phyloP scores from a whole-genome alignment of 2,888 invertebrate species.

The Tenthredo livida region DNA sequence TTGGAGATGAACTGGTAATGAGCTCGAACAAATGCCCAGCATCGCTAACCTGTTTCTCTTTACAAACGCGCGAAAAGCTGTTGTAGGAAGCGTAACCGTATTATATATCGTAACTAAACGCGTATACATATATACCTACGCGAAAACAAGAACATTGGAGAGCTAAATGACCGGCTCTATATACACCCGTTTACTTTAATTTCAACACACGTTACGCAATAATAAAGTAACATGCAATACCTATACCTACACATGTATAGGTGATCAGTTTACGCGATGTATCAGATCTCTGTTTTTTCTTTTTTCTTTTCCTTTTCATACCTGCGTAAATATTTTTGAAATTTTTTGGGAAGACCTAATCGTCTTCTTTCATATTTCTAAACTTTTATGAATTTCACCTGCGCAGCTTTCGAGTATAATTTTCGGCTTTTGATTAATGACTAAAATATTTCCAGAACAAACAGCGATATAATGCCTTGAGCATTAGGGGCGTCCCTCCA shows the following conservation, averaged over 20 bases:
- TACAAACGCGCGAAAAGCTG: slow-evolving; percentile 1
- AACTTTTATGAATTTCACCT: slow-evolving; percentile 32
- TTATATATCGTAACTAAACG: not conserved
- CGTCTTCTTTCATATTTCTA: not conserved
- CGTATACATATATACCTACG: not conserved
- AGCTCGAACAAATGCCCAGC: slow-evolving; percentile 66
- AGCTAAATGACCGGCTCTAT: slow-evolving; percentile 19
- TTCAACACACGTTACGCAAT: slow-evolving; percentile 3
- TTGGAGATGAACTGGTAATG: slow-evolving; percentile 69
- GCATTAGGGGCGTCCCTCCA: slow-evolving; percentile 58
- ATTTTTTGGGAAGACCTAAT: not conserved
- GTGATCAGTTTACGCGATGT: not conserved
- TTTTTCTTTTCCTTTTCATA: too few species aligned
- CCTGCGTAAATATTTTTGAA: not conserved
- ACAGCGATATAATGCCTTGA: slow-evolving; percentile 68
- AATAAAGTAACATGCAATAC: not conserved
- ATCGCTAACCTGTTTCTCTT: slow-evolving; percentile 62
- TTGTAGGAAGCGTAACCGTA: not conserved
- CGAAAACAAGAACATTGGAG: slow-evolving; percentile 22
- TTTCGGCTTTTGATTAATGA: slow-evolving; percentile 71
- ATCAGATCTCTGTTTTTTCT: not conserved
- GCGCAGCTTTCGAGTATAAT: not conserved
- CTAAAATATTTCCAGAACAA: slow-evolving; percentile 73
- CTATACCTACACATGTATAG: not conserved
- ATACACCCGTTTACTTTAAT: not conserved